Evolutionary conservation across 2,797 vertebrate genomes (phyloP), one percentile per base, ranked within the genome.

Genomic region (Harpagifer antarcticus): DNA sequence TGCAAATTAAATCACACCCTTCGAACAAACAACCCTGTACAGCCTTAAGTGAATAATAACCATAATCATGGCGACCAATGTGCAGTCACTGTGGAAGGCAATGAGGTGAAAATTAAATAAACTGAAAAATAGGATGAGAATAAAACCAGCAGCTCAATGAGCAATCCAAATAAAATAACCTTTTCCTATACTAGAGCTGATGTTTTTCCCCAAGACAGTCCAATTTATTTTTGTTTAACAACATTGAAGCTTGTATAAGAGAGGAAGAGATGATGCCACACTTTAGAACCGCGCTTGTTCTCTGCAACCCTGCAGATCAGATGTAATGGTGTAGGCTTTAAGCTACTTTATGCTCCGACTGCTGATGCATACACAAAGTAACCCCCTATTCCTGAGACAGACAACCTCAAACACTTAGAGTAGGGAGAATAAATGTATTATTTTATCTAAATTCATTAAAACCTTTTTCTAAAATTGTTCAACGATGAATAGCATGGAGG

Each of bases 251-350:
- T 50, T 54, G 20, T 56, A 69, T 56, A 57, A 76, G 74, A 71
- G 44, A 60, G 65, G 69, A 72, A 48, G 61, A 50, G 50, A 78
- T 33, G 60, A 68, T 44, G 42, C 56, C 50, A 16, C 73, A 76
- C 79, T 81, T 86, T 62, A 89, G 83, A 79, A 37, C 70, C 17
- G 77, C 0, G 72, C 79, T 90, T 89, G 81, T 84, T 87, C 74
- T 79, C 72, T 74, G 91, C 86, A 89, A 86, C 90, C 87, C 81
- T 43, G 74, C 74, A 82, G 89, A 90, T 92, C 91, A 87, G 72
- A 78, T 37, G 72, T 86, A 79, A 90, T 86, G 89, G 78, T 84
- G 65, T 17, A 74, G 82, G 83, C 85, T 90, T 91, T 90, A 84
- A 79, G 71, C 69, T 88, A 80, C 84, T 89, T 86, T 60, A 78